Evolutionary conservation across 2,888 invertebrate species (phyloP).

Genomic region (Taenaris catops): DNA sequence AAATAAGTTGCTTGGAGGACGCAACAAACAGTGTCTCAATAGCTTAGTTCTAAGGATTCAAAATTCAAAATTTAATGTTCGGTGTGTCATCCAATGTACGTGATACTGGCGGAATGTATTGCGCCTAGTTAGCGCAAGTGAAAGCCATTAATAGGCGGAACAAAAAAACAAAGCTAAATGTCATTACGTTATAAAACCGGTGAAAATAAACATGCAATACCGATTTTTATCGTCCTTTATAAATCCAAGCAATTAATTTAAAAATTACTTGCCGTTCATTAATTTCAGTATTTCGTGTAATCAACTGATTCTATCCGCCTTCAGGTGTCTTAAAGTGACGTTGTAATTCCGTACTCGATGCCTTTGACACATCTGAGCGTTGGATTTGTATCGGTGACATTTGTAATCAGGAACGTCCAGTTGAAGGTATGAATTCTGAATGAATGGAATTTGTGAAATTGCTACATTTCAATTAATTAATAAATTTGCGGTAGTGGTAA

Average conservation of each 20-base stretch:
- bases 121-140: too few species aligned
- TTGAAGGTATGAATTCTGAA: slow-evolving; percentile 14
- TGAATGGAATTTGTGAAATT: slow-evolving; percentile 16
- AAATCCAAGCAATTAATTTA: slow-evolving; percentile 11
- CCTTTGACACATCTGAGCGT: slow-evolving; percentile 40
- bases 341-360: slow-evolving; percentile 37
- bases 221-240: background rate
- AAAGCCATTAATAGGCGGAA: too few species aligned
- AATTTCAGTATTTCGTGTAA: slow-evolving; percentile 21
- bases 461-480: slow-evolving; percentile 17
- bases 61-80: too few species aligned
- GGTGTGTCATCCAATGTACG: too few species aligned
- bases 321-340: slow-evolving; percentile 29
- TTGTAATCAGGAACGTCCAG: slow-evolving; percentile 19
- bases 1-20: too few species aligned
- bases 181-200: too few species aligned
- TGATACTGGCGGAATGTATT: too few species aligned
- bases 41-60: too few species aligned
- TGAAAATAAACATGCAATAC: too few species aligned
- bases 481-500: too few species aligned
- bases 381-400: slow-evolving; percentile 40
- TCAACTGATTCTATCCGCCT: slow-evolving; percentile 24
- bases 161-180: too few species aligned
- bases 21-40: too few species aligned
- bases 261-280: slow-evolving; percentile 14